phyloP scores from a whole-genome alignment of 2,797 vertebrate species.

The Chrysocyon brachyurus region DNA sequence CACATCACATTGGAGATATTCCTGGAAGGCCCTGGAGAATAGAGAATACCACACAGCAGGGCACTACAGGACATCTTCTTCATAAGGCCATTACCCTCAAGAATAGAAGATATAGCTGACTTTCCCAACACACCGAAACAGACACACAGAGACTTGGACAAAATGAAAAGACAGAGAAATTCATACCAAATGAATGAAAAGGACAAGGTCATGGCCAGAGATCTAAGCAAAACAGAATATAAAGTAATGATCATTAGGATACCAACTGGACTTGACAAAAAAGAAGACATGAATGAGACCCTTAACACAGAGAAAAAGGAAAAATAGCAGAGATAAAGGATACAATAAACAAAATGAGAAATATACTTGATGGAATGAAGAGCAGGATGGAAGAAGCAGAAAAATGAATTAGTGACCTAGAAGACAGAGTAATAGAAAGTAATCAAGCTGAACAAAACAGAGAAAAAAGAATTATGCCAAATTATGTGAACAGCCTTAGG shows the following conservation, averaged over 20 bases:
- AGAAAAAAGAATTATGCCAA: no score
- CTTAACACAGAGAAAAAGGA: not conserved
- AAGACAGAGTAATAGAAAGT: not conserved
- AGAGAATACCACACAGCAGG: not conserved
- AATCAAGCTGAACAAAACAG: no score
- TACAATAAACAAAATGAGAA: not conserved
- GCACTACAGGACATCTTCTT: not conserved
- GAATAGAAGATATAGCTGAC: not conserved
- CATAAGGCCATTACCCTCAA: not conserved
- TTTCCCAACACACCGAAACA: not conserved
- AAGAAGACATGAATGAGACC: not conserved
- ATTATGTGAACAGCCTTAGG: no score
- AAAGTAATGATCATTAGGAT: not conserved
- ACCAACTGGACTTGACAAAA: not conserved
- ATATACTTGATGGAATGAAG: not conserved
- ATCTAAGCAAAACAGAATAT: not conserved
- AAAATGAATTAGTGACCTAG: not conserved
- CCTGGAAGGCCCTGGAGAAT: not conserved
- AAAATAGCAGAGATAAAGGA: not conserved
- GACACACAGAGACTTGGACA: not conserved
- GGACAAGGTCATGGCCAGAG: not conserved
- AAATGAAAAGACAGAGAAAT: not conserved
- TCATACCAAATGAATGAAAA: not conserved
- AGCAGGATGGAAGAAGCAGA: not conserved
- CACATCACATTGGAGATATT: not conserved